Conservation (phyloP, 1,140 invertebrate genomes). For the Pachyrhynchus sulphureomaculatus region DNA sequence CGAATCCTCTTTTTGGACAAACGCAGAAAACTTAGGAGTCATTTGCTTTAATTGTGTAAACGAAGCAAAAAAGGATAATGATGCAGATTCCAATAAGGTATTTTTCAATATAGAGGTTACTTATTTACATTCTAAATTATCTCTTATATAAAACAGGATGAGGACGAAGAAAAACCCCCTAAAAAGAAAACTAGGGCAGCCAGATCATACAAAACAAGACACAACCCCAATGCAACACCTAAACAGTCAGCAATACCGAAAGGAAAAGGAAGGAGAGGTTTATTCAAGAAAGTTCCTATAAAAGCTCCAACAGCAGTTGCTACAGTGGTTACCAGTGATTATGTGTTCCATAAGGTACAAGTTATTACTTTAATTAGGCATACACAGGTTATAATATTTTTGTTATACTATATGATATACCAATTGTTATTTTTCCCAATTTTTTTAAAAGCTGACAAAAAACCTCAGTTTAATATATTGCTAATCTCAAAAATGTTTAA, state of each 20-base stretch:
- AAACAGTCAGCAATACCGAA: constrained; percentile 59
- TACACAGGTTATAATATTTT: neutral
- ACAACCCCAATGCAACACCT: constrained; percentile 44
- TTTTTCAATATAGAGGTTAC: neutral
- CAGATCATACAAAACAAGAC: constrained; percentile 57
- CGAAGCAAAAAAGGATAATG: constrained; percentile 49
- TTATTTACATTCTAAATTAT: too few relatives aligned
- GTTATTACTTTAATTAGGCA: constrained; percentile 31
- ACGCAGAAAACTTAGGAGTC: constrained; percentile 61
- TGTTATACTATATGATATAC: neutral
- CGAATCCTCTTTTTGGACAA: constrained; percentile 63
- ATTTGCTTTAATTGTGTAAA: constrained; percentile 63
- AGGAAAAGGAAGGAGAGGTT: constrained; percentile 71
- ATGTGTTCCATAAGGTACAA: constrained; percentile 82
- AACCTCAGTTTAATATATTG: too few relatives aligned
- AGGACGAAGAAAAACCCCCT: constrained; percentile 44
- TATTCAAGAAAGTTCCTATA: constrained; percentile 79
- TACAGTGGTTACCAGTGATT: constrained; percentile 77
- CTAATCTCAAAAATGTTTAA: too few relatives aligned
- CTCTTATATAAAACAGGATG: too few relatives aligned
- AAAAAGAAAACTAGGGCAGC: constrained; percentile 59
- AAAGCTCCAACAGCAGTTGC: constrained; percentile 79
- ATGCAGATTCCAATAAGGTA: constrained; percentile 33
- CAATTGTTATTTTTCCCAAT: too few relatives aligned
- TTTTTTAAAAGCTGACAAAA: too few relatives aligned